These are phyloP conservation scores for Mamestra brassicae DNA, from an alignment of 2,888 invertebrate genomes.

Conservation along the genomic window DNA sequence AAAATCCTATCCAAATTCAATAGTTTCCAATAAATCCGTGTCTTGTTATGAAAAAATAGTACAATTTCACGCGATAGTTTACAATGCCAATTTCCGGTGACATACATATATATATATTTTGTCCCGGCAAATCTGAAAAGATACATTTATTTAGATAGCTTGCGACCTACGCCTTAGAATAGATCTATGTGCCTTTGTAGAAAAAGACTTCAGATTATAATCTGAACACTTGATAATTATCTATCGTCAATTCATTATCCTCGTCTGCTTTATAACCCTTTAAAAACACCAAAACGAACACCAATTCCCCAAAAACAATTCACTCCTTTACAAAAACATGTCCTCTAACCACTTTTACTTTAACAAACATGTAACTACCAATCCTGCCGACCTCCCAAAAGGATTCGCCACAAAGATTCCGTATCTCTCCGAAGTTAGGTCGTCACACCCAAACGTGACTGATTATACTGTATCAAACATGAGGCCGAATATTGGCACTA, in stretches of 20 bases:
- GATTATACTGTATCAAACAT: conserved; percentile 47
- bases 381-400: conserved; percentile 26
- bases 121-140: too few relatives aligned
- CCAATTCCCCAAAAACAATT: background rate
- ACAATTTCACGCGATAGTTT: too few relatives aligned
- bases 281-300: background rate
- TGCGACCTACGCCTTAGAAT: too few relatives aligned
- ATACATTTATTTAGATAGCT: too few relatives aligned
- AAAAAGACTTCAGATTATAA: background rate
- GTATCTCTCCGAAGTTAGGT: conserved; percentile 35
- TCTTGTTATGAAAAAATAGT: too few relatives aligned
- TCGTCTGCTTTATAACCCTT: background rate
- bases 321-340: background rate
- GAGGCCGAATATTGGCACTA: conserved; percentile 37
- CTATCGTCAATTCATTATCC: background rate
- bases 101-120: too few relatives aligned
- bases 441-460: conserved; percentile 50
- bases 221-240: too few relatives aligned
- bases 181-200: background rate
- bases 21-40: too few relatives aligned
- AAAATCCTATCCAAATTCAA: too few relatives aligned
- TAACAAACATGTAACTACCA: conserved; percentile 10
- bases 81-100: too few relatives aligned
- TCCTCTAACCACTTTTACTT: background rate
- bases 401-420: conserved; percentile 33